Conservation (phyloP, 2,888 invertebrate species). For the Panorpa germanica region DNA sequence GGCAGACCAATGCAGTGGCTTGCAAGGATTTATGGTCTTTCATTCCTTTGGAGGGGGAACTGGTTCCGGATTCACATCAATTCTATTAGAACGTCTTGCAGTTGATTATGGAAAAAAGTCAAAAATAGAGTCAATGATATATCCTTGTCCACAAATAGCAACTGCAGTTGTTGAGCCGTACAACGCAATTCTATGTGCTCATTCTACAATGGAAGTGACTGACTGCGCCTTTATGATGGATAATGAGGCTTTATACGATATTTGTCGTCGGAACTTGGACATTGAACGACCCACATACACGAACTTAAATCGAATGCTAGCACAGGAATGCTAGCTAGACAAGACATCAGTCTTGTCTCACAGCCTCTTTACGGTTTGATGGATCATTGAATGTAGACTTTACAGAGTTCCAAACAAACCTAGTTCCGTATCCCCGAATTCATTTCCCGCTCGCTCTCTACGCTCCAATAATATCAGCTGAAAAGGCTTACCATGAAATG, state of each 20-base stretch:
- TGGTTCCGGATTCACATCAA: constrained; percentile 64
- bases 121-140: constrained; percentile 64
- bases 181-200: constrained; percentile 39
- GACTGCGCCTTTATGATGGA: constrained; percentile 39
- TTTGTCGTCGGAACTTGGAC: constrained; percentile 37
- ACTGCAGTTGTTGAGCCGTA: constrained; percentile 35
- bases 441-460: constrained; percentile 37
- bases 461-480: constrained; percentile 34
- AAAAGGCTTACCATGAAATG: constrained; percentile 37
- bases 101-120: constrained; percentile 71
- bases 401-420: constrained; percentile 36
- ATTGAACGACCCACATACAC: constrained; percentile 41
- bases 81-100: constrained; percentile 62
- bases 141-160: constrained; percentile 59
- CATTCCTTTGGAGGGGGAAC: constrained; percentile 71
- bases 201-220: constrained; percentile 37
- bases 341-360: constrained; percentile 32
- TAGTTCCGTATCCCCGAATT: constrained; percentile 38
- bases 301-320: constrained; percentile 51
- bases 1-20: constrained; percentile 52
- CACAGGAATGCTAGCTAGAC: constrained; percentile 42
- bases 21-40: constrained; percentile 63
- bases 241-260: constrained; percentile 27
- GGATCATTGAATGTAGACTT: constrained; percentile 38
- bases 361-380: constrained; percentile 36